Base-by-base conservation (phyloP, 2,113 vertebrate species). In the Suricata suricatta region DNA sequence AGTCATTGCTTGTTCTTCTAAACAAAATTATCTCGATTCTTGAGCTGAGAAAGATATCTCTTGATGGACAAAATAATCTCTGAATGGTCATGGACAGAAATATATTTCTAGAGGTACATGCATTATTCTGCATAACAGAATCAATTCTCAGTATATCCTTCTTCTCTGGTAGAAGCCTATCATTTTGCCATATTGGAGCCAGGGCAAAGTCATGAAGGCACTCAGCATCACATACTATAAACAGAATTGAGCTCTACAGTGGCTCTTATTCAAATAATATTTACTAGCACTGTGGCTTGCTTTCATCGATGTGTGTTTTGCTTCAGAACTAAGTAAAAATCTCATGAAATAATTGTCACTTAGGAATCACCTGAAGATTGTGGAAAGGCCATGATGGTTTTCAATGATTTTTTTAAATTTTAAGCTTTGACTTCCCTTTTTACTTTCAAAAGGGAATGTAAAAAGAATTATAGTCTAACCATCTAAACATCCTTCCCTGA, bases 321-420 rank as follows among this genome's bases (percentile, higher is more conserved):
- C 92, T 84, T 86, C 44, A 69, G 15, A 94, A 90, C 29, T 57
- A 68, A 90, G 27, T 33, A 50, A 92, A 71, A 92, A 35, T 77
- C n/a, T 90, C 64, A 69, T 50, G 25, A 57, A 57, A 64, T 60
- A 6, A 87, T 64, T 81, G 94, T 64, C 17, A 81, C 60, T 93
- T 77, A 84, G 47, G 95, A 97, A 38, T 64, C 57, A 92, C 77
- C 63, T 66, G 64, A 90, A 91, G 90, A 57, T 33, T 87, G 15
- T 57, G 4, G 41, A 84, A 93, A 93, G 47, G 25, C 16, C 31
- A n/a, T n/a, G 1, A 7, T 10, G 7, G 15, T 15, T 96, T 90
- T 88, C 57, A 63, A 33, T 31, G 19, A 13, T 47, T 44, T 71
- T 72, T 84, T 82, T 50, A 1, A 19, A 57, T 95, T 81, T 71